Percentiles rank a stretch among this genome's conserved stretches.
These are phyloP conservation scores for Fringilla coelebs DNA, from an alignment of 2,797 vertebrate genomes.

Conservation along the genomic window DNA sequence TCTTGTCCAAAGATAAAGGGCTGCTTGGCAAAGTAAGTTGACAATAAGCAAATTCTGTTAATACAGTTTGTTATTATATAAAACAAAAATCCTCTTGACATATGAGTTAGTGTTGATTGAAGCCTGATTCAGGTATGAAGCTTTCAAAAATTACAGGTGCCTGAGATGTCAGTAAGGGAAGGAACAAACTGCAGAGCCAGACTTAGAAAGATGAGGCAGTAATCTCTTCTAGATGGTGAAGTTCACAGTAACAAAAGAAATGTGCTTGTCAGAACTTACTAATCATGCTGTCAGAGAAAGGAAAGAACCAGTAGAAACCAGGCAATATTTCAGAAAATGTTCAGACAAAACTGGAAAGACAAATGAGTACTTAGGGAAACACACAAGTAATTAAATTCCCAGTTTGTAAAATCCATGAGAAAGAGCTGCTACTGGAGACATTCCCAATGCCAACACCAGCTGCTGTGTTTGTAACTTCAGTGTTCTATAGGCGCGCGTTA, in stretches of 20 bases:
- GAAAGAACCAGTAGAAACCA: not conserved
- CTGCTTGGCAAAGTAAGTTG: conserved; percentile 91
- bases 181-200: not conserved
- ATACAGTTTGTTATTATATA: not conserved
- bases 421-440: not conserved
- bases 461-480: not conserved
- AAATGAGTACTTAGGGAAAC: not conserved
- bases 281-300: not conserved
- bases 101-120: not conserved
- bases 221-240: not conserved
- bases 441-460: not conserved
- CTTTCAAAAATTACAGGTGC: not conserved
- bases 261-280: not conserved
- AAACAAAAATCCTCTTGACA: not conserved
- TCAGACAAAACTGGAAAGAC: not conserved
- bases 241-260: not conserved
- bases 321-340: not conserved
- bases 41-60: not conserved
- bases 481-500: not conserved
- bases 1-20: conserved; percentile 95
- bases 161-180: not conserved
- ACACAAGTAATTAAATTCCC: not conserved
- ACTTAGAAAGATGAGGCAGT: not conserved
- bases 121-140: not conserved
- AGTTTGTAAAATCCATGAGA: not conserved